These are phyloP conservation scores for Uloborus plumipes DNA, from an alignment of 2,888 invertebrate species.

Conservation along the genomic window DNA sequence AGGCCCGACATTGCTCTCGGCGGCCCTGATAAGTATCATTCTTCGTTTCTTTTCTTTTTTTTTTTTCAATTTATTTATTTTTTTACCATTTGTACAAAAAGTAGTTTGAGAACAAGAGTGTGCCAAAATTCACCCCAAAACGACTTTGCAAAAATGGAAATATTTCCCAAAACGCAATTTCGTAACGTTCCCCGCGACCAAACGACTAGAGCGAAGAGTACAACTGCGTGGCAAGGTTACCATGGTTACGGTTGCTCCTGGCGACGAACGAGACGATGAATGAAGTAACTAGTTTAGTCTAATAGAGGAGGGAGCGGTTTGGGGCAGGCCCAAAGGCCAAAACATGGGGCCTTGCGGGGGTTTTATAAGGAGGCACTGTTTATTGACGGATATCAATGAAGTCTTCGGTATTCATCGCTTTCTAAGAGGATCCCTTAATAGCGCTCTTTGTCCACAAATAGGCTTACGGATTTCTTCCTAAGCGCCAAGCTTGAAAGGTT, in stretches of 20 bases:
- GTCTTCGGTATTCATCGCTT: slow-evolving; percentile 51
- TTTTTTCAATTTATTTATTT: neutral
- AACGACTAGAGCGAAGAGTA: slow-evolving; percentile 28
- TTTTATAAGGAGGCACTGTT: slow-evolving; percentile 47
- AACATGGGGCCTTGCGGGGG: slow-evolving; percentile 46
- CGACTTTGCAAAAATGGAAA: too few species aligned
- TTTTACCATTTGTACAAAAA: neutral
- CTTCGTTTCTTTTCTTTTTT: too few species aligned
- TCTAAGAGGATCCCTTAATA: slow-evolving; percentile 40
- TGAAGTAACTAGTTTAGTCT: slow-evolving; percentile 61
- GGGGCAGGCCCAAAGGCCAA: slow-evolving; percentile 46
- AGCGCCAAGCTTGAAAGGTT: slow-evolving; percentile 33
- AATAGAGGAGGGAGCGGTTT: slow-evolving; percentile 45
- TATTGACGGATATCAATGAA: slow-evolving; percentile 62
- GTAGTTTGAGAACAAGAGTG: neutral
- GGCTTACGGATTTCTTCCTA: slow-evolving; percentile 19
- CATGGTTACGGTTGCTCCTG: slow-evolving; percentile 38
- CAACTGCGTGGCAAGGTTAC: slow-evolving; percentile 55
- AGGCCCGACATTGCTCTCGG: too few species aligned
- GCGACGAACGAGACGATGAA: slow-evolving; percentile 60
- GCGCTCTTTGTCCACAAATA: slow-evolving; percentile 33
- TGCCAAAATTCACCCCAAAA: too few species aligned
- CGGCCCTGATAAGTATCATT: too few species aligned
- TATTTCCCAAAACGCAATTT: neutral
- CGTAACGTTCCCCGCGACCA: slow-evolving; percentile 2